Evolutionary conservation across 2,888 invertebrate species (phyloP).

Genomic region (Frankliniella intonsa): DNA sequence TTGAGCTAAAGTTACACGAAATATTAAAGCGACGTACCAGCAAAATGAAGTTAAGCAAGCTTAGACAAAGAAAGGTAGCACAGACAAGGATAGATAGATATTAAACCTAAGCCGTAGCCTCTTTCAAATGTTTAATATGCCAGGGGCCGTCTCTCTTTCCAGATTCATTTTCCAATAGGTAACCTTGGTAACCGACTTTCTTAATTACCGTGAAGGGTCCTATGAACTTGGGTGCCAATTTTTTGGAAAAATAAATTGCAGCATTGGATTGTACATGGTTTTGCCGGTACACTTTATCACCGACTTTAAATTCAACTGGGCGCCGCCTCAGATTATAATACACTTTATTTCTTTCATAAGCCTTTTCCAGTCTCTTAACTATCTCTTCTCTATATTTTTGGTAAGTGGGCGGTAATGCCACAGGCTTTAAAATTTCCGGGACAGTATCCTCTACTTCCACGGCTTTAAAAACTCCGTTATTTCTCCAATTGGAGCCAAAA

Average conservation of each 20-base stretch:
- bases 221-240: neutral
- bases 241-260: neutral
- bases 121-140: neutral
- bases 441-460: neutral
- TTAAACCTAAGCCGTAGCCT: neutral
- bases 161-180: neutral
- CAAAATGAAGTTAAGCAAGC: too few relatives aligned
- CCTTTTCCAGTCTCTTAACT: neutral
- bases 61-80: neutral
- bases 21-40: too few relatives aligned
- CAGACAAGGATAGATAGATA: too few relatives aligned
- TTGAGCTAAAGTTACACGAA: too few relatives aligned
- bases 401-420: neutral
- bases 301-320: neutral
- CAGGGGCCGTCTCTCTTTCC: neutral
- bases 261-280: neutral
- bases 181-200: neutral
- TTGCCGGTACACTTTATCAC: neutral
- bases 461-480: neutral
- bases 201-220: neutral
- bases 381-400: neutral
- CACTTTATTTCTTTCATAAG: neutral
- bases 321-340: neutral
- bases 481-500: neutral
- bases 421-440: neutral